Percentiles rank a stretch among this genome's conserved stretches.
phyloP scores from a whole-genome alignment of 2,797 vertebrate genomes.

The Gorsachius magnificus region DNA sequence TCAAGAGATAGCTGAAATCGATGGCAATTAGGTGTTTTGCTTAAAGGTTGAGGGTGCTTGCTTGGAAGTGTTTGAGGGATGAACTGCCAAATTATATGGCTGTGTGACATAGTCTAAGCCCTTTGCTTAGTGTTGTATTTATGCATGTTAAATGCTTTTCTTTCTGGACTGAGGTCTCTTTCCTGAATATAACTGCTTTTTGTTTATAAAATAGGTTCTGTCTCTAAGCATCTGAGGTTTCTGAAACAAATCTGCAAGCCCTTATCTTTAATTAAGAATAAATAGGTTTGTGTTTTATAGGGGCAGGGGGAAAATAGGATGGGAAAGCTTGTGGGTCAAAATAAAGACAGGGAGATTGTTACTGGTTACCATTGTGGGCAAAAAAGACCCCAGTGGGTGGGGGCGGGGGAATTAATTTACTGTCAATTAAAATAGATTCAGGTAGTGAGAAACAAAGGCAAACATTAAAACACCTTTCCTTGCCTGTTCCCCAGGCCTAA shows the following conservation, averaged over 20 bases:
- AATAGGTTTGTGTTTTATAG: background rate
- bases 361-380: background rate
- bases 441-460: background rate
- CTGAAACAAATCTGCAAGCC: background rate
- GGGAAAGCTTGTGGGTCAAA: background rate
- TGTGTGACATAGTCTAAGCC: background rate
- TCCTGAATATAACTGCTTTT: background rate
- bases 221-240: background rate
- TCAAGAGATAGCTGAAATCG: background rate
- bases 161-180: background rate
- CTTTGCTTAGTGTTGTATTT: background rate
- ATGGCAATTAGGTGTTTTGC: background rate
- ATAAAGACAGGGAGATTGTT: background rate
- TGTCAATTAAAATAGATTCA: background rate
- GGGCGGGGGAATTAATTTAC: background rate
- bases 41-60: background rate
- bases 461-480: background rate
- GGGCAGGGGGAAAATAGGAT: background rate
- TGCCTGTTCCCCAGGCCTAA: background rate
- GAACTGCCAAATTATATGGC: background rate
- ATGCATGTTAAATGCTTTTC: background rate
- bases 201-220: background rate
- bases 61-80: background rate
- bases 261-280: background rate
- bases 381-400: background rate